These are phyloP conservation scores for Lemur catta DNA, from an alignment of 2,797 vertebrate species.

Conservation along the genomic window DNA sequence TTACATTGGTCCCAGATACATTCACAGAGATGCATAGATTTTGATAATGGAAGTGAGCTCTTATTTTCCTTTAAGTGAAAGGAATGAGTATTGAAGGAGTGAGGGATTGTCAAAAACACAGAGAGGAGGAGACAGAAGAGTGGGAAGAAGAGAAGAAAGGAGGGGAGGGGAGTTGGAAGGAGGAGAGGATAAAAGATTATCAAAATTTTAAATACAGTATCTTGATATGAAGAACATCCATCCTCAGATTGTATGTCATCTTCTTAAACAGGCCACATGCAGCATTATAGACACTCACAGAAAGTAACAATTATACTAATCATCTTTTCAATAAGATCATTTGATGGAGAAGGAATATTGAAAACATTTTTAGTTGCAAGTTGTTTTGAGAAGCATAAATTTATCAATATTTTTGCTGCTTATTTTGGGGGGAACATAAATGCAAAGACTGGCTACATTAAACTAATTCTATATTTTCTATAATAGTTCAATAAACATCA, in stretches of 20 bases:
- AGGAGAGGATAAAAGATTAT: not conserved
- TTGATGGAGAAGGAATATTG: not conserved
- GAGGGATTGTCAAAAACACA: not conserved
- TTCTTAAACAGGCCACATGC: not conserved
- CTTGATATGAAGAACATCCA: no score
- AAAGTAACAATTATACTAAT: not conserved
- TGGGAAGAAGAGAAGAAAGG: not conserved
- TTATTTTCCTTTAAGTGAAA: conserved; percentile 11
- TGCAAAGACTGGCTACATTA: not conserved
- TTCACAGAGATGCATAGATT: not conserved
- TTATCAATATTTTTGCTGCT: not conserved
- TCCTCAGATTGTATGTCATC: not conserved
- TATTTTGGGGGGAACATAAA: not conserved
- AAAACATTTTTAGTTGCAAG: not conserved
- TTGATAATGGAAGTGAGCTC: not conserved
- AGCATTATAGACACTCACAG: not conserved
- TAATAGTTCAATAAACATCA: not conserved
- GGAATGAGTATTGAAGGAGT: not conserved
- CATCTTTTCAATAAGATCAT: not conserved
- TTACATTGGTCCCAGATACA: not conserved
- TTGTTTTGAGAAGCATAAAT: conserved; percentile 4
- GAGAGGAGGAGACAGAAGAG: not conserved
- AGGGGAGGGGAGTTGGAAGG: not conserved
- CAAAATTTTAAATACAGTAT: not conserved
- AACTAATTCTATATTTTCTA: not conserved